Percentiles rank a stretch among this genome's conserved stretches.
Evolutionary conservation across 2,113 vertebrate genomes (phyloP).

Genomic region (Parus major): DNA sequence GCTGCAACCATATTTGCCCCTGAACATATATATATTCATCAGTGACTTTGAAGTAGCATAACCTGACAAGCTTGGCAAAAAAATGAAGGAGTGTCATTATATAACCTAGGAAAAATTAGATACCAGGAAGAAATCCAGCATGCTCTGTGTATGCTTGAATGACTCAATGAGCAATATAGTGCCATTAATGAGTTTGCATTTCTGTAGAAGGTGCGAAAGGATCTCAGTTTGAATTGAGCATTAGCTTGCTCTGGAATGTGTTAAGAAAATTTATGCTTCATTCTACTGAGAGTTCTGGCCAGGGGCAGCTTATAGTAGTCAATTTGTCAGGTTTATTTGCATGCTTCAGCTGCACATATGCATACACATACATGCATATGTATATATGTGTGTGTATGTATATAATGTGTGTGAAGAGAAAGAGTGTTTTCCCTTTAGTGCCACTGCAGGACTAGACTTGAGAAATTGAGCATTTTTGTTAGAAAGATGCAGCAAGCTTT

Average conservation of each 20-base stretch:
- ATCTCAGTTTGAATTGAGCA: background rate
- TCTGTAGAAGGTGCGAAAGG: background rate
- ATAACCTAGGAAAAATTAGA: background rate
- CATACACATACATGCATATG: too few relatives aligned
- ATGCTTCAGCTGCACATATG: background rate
- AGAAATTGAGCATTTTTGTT: background rate
- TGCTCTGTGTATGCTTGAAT: background rate
- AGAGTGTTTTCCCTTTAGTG: background rate
- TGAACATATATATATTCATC: background rate
- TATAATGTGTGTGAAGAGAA: background rate
- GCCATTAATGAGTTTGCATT: slow-evolving; percentile 8
- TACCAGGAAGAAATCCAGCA: background rate
- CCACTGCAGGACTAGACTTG: background rate
- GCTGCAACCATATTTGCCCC: background rate
- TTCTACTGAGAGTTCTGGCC: background rate
- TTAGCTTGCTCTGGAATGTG: background rate
- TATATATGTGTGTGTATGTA: background rate
- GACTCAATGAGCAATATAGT: background rate
- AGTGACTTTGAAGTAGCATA: background rate
- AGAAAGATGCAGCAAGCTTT: background rate
- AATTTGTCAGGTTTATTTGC: background rate
- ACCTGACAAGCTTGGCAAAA: background rate
- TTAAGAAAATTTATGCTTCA: background rate
- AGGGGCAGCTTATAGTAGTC: background rate
- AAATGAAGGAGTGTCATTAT: background rate